phyloP scores from a whole-genome alignment of 2,888 invertebrate genomes.

The Mechanitis mazaeus region DNA sequence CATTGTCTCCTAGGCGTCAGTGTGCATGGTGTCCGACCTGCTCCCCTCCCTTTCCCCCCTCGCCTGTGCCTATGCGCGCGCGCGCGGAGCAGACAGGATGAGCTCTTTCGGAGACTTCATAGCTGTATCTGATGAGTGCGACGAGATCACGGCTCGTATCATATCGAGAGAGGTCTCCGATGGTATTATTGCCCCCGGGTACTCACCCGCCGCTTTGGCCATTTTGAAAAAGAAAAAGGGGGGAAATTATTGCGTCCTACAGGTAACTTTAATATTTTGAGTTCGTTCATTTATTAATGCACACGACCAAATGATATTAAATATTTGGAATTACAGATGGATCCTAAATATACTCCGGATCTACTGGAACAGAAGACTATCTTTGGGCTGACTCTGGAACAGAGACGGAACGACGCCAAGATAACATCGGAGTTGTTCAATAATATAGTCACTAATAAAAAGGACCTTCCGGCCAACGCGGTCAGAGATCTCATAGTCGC shows the following conservation, averaged over 20 bases:
- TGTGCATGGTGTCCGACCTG: constrained; percentile 96
- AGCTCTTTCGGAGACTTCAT: constrained; percentile 99
- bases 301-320: background rate
- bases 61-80: constrained; percentile 95
- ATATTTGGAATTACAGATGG: constrained; percentile 79
- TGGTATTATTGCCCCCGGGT: constrained; percentile 98
- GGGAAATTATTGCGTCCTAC: constrained; percentile 92
- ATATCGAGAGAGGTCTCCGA: constrained; percentile 97
- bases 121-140: constrained; percentile 94
- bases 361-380: constrained; percentile 84
- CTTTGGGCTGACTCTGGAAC: constrained; percentile 79
- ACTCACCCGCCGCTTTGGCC: constrained; percentile 87
- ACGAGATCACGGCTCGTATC: constrained; percentile 91
- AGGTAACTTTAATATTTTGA: constrained; percentile 60
- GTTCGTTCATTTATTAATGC: background rate
- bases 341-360: constrained; percentile 88
- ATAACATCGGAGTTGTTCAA: constrained; percentile 86
- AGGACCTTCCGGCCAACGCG: constrained; percentile 82
- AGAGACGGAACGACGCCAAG: constrained; percentile 90
- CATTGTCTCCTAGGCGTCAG: constrained; percentile 79
- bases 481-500: constrained; percentile 95
- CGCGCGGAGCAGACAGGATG: constrained; percentile 98
- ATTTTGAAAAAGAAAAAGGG: constrained; percentile 96
- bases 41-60: constrained; percentile 84
- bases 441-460: constrained; percentile 86